Conservation (phyloP, 1,140 invertebrate genomes). For the Lordiphosa stackelbergi region DNA sequence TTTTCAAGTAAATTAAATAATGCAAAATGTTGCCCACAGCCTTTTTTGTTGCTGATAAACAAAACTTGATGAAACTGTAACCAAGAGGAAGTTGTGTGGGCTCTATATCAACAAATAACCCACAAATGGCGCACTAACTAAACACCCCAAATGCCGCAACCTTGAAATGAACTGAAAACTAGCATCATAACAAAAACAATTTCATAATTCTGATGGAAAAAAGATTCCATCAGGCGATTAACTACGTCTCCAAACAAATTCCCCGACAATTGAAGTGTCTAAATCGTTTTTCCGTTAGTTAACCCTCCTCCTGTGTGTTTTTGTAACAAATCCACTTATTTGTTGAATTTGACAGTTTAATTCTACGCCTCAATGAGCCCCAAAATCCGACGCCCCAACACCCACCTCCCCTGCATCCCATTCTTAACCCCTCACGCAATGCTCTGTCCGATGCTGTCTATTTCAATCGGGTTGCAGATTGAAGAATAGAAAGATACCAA, state of each 20-base stretch:
- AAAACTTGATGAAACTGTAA: constrained; percentile 6
- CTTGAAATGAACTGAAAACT: constrained; percentile 9
- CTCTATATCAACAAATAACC: constrained; percentile 4
- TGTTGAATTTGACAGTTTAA: constrained; percentile 76
- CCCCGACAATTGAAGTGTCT: no score
- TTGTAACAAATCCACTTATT: constrained; percentile 66
- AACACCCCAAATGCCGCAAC: constrained; percentile 8
- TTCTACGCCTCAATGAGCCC: constrained; percentile 71
- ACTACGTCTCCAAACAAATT: no score
- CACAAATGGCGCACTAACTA: constrained; percentile 29
- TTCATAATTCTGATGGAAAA: not conserved
- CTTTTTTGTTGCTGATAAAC: constrained; percentile 1
- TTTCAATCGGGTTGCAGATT: constrained; percentile 38
- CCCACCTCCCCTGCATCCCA: not conserved
- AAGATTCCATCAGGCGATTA: no score
- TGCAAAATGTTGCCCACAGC: constrained; percentile 4
- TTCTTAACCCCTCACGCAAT: constrained; percentile 16
- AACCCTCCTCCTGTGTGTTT: not conserved
- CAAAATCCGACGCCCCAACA: constrained; percentile 4
- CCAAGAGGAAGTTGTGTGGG: constrained; percentile 9
- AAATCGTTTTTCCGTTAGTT: not conserved
- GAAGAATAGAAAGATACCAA: constrained; percentile 2
- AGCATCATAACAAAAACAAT: constrained; percentile 5
- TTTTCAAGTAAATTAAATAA: constrained; percentile 9
- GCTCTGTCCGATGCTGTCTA: constrained; percentile 39